phyloP scores from a whole-genome alignment of 1,140 invertebrate species.

The Scaptomyza graminum region DNA sequence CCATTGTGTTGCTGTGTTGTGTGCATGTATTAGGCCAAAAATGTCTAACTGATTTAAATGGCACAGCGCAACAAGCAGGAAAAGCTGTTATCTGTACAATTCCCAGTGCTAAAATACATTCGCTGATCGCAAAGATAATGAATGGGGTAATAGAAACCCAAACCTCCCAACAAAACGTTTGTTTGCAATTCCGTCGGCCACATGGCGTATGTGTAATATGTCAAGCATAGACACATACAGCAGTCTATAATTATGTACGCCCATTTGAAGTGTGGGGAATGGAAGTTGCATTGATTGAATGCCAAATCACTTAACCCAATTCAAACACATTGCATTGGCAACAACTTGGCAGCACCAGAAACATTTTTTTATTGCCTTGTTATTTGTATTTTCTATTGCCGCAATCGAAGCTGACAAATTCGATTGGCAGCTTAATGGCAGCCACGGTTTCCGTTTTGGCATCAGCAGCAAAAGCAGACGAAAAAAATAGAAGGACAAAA shows the following conservation, averaged over 20 bases:
- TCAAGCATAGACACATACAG: constrained; percentile 59
- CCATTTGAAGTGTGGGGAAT: neutral
- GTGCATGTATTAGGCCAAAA: constrained; percentile 41
- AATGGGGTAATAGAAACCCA: constrained; percentile 50
- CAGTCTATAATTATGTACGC: constrained; percentile 60
- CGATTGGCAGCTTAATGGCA: constrained; percentile 75
- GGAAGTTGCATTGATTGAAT: constrained; percentile 60
- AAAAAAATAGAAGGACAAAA: neutral
- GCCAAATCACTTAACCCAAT: constrained; percentile 77
- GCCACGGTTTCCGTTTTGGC: constrained; percentile 65
- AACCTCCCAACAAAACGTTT: constrained; percentile 42
- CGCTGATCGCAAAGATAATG: constrained; percentile 62
- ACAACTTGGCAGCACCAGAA: constrained; percentile 60
- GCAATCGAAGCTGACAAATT: constrained; percentile 65
- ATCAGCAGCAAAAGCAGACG: constrained; percentile 11
- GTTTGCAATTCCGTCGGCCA: constrained; percentile 45
- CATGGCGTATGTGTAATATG: constrained; percentile 56
- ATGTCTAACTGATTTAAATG: constrained; percentile 74
- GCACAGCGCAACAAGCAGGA: constrained; percentile 23
- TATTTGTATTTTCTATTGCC: constrained; percentile 35
- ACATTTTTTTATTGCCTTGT: constrained; percentile 20
- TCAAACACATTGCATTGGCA: constrained; percentile 57
- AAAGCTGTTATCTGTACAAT: constrained; percentile 26
- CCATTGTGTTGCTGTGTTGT: neutral
- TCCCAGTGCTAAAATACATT: constrained; percentile 43